Percentiles rank a stretch among this genome's conserved stretches.
Conservation (phyloP, 2,113 vertebrate species). For the Rhabdornis inornatus region DNA sequence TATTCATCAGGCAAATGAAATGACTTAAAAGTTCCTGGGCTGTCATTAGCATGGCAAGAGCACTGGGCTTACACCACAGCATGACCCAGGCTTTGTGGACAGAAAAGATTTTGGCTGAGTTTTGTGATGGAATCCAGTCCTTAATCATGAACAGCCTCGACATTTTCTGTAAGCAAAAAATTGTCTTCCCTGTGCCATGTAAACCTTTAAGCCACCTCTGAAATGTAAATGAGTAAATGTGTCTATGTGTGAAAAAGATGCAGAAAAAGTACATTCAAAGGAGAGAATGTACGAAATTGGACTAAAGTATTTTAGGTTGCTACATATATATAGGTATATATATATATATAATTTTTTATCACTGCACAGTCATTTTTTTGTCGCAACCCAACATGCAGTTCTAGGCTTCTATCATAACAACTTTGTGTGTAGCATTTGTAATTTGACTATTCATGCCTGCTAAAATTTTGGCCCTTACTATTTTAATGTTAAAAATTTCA, state of each 20-base stretch:
- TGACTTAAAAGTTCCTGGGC: background rate
- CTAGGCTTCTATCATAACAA: background rate
- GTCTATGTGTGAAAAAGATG: background rate
- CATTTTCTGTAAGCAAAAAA: background rate
- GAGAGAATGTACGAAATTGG: background rate
- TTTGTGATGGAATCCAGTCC: background rate
- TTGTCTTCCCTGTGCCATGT: background rate
- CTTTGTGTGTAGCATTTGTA: background rate
- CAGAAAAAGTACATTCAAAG: background rate
- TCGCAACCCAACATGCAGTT: background rate
- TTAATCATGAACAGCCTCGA: background rate
- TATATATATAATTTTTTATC: background rate
- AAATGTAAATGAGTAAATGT: background rate
- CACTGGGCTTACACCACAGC: fast-evolving
- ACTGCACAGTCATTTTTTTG: background rate
- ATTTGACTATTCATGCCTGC: background rate
- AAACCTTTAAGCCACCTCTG: background rate
- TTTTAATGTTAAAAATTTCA: background rate
- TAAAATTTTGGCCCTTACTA: background rate
- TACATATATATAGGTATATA: background rate
- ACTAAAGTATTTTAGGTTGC: background rate
- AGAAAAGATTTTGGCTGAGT: background rate
- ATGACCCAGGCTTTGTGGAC: background rate
- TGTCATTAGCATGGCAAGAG: background rate
- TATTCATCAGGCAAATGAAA: background rate